Percentiles rank a stretch among this genome's conserved stretches.
Conservation (phyloP, 2,797 vertebrate species). For the Neosilurus hyrtlii region DNA sequence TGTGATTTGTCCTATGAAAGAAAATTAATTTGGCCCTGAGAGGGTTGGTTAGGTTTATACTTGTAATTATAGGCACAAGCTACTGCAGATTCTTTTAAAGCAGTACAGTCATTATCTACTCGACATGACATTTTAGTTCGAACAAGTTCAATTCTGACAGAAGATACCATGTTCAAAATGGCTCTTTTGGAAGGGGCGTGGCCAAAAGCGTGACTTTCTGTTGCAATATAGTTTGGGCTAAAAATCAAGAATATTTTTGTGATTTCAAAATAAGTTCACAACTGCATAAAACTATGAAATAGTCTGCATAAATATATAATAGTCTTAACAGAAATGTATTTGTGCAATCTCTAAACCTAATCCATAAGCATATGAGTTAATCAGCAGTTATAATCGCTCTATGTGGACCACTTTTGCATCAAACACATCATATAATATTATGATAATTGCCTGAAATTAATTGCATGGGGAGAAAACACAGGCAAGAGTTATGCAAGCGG, state of each 20-base stretch:
- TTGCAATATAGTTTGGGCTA: background rate
- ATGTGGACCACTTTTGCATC: background rate
- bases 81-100: background rate
- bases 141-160: background rate
- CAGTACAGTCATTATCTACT: background rate
- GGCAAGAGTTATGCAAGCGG: background rate
- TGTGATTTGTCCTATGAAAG: no score
- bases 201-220: background rate
- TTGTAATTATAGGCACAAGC: no score
- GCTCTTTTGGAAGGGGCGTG: background rate
- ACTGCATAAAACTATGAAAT: background rate
- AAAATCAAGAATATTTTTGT: background rate
- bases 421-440: constrained; percentile 13
- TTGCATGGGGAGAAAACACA: background rate
- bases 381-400: background rate
- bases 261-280: background rate
- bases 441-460: constrained; percentile 6
- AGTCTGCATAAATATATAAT: background rate
- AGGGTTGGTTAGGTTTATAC: no score
- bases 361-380: background rate
- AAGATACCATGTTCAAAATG: background rate
- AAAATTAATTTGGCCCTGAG: no score
- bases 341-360: background rate
- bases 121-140: background rate
- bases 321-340: background rate